These are phyloP conservation scores for Chironomus riparius DNA, from an alignment of 2,888 invertebrate genomes.

Conservation along the genomic window DNA sequence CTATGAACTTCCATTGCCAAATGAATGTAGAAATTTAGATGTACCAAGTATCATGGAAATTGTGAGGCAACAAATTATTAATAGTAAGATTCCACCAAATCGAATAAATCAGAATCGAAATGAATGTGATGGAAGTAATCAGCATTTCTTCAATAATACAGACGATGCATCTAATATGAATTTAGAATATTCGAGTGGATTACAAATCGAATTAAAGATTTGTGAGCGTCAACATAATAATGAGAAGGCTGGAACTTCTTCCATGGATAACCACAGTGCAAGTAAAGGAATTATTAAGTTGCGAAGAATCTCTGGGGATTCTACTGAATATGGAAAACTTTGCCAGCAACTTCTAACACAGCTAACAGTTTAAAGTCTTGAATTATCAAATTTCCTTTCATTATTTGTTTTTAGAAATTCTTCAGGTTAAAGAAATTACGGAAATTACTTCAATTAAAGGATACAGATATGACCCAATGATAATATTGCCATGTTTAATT, in stretches of 20 bases:
- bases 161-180: slow-evolving; percentile 50
- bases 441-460: background rate
- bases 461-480: background rate
- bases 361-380: slow-evolving; percentile 55
- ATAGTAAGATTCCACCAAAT: slow-evolving; percentile 63
- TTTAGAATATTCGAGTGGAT: slow-evolving; percentile 69
- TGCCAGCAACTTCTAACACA: slow-evolving; percentile 82
- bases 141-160: slow-evolving; percentile 31
- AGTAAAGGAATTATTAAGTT: slow-evolving; percentile 69
- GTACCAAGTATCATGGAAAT: slow-evolving; percentile 70
- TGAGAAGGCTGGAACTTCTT: slow-evolving; percentile 31
- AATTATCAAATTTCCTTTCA: background rate
- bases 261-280: slow-evolving; percentile 44
- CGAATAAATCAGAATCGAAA: slow-evolving; percentile 43
- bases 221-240: slow-evolving; percentile 52
- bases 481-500: no score
- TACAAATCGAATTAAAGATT: slow-evolving; percentile 76
- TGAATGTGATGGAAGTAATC: slow-evolving; percentile 36
- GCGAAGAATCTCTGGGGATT: slow-evolving; percentile 80
- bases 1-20: slow-evolving; percentile 68
- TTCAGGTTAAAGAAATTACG: background rate
- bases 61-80: slow-evolving; percentile 62
- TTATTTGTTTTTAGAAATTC: background rate
- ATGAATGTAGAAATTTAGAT: slow-evolving; percentile 69
- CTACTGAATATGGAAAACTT: slow-evolving; percentile 75